These are phyloP conservation scores for Psophia crepitans DNA, from an alignment of 2,113 vertebrate species.

Conservation along the genomic window DNA sequence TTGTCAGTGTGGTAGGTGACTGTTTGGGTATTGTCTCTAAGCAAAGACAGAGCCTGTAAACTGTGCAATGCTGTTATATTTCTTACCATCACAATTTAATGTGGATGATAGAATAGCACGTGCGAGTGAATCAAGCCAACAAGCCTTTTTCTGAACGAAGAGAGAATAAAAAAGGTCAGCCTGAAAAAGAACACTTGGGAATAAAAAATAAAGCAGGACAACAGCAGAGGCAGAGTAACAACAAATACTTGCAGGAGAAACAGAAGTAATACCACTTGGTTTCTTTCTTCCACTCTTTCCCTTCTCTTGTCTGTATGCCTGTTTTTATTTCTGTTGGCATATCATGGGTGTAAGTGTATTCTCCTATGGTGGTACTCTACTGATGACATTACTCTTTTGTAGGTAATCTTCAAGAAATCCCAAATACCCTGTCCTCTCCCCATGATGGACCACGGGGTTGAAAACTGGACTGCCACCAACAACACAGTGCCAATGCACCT, in stretches of 20 bases:
- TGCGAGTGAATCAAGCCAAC: not conserved
- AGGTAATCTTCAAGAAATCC: constrained; percentile 98
- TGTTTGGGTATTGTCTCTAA: not conserved
- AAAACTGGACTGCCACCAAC: constrained; percentile 81
- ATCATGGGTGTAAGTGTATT: not conserved
- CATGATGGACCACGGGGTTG: constrained; percentile 64
- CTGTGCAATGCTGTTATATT: not conserved
- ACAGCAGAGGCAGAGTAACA: not conserved
- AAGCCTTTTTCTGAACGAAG: not conserved
- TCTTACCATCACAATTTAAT: not conserved
- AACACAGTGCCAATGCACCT: constrained; percentile 69
- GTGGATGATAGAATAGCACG: not conserved
- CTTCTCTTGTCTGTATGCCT: not conserved
- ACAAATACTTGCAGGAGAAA: not conserved
- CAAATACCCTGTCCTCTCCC: constrained; percentile 91
- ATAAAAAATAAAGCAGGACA: not conserved
- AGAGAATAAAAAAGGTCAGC: not conserved
- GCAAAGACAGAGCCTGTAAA: not conserved
- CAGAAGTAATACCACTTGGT: not conserved
- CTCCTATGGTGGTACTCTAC: not conserved
- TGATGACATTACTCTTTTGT: not conserved
- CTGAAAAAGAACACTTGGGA: not conserved
- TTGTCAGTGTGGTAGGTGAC: constrained; percentile 89
- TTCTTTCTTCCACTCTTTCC: not conserved
- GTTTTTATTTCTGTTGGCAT: not conserved